These are phyloP conservation scores for Crossocerus cetratus DNA, from an alignment of 2,888 invertebrate species.

Conservation along the genomic window DNA sequence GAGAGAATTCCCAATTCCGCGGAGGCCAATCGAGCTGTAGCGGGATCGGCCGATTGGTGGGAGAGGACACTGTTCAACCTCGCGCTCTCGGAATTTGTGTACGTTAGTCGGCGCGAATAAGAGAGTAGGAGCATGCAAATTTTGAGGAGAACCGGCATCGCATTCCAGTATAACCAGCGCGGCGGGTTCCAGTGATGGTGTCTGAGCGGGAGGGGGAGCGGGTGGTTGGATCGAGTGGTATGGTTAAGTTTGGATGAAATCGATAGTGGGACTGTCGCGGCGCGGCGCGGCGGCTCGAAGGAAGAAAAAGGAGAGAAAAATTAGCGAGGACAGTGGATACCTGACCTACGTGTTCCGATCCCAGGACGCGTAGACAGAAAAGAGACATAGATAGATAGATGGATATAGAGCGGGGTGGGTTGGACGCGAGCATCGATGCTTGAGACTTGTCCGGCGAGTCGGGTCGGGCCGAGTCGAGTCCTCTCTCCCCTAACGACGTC, in stretches of 20 bases:
- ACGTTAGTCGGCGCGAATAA: background rate
- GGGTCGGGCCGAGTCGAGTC: background rate
- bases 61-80: too few species aligned
- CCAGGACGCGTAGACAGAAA: conserved; percentile 16
- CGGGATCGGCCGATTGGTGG: too few species aligned
- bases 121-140: conserved; percentile 35
- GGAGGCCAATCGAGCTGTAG: too few species aligned
- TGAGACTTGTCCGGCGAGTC: conserved; percentile 20
- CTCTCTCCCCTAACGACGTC: conserved; percentile 47
- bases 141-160: conserved; percentile 36
- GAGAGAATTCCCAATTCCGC: too few species aligned
- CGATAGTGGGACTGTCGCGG: conserved; percentile 35
- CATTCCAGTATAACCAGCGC: conserved; percentile 14
- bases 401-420: too few species aligned
- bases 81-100: too few species aligned
- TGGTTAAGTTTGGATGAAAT: conserved; percentile 43
- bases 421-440: too few species aligned
- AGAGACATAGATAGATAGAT: too few species aligned
- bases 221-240: conserved; percentile 12
- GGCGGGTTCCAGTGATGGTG: background rate
- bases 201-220: background rate
- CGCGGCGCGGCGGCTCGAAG: conserved; percentile 13
- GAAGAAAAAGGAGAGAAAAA: conserved; percentile 21
- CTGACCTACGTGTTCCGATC: conserved; percentile 42
- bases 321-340: conserved; percentile 15